These are phyloP conservation scores for Meteorus sp. DNA, from an alignment of 1,140 invertebrate species.

Conservation along the genomic window DNA sequence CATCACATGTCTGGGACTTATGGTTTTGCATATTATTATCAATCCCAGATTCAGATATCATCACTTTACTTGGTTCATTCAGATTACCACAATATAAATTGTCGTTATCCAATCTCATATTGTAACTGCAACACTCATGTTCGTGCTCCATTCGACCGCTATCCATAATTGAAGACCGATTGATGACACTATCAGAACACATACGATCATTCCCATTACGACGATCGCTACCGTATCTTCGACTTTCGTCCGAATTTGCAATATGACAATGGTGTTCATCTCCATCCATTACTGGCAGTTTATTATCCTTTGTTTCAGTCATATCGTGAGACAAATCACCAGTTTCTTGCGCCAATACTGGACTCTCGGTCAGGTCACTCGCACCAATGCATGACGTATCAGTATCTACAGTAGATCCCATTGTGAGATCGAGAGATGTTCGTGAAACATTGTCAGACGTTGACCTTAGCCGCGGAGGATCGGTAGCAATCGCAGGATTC, in stretches of 20 bases:
- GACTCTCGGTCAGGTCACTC: constrained; percentile 46
- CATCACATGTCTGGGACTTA: constrained; percentile 16
- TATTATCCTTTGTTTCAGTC: constrained; percentile 30
- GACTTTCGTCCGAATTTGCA: constrained; percentile 15
- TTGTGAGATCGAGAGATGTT: constrained; percentile 47
- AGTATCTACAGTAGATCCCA: constrained; percentile 46
- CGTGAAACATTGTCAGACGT: constrained; percentile 46
- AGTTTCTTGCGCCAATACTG: constrained; percentile 37
- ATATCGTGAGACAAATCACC: constrained; percentile 38
- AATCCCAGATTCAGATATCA: constrained; percentile 23
- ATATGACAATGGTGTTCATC: constrained; percentile 8
- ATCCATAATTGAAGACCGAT: constrained; percentile 27
- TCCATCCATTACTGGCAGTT: constrained; percentile 6
- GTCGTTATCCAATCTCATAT: constrained; percentile 35
- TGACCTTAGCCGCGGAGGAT: constrained; percentile 38
- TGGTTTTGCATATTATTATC: constrained; percentile 32
- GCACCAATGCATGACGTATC: constrained; percentile 47
- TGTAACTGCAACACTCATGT: constrained; percentile 24
- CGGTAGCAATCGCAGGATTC: constrained; percentile 43
- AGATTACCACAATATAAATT: constrained; percentile 37
- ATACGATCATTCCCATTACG: constrained; percentile 37
- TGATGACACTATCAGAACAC: constrained; percentile 10
- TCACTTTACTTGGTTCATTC: constrained; percentile 35
- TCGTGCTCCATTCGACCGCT: constrained; percentile 27
- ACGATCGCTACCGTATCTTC: constrained; percentile 24